phyloP scores from a whole-genome alignment of 1,140 invertebrate genomes.

The Drosophila trapezifrons region DNA sequence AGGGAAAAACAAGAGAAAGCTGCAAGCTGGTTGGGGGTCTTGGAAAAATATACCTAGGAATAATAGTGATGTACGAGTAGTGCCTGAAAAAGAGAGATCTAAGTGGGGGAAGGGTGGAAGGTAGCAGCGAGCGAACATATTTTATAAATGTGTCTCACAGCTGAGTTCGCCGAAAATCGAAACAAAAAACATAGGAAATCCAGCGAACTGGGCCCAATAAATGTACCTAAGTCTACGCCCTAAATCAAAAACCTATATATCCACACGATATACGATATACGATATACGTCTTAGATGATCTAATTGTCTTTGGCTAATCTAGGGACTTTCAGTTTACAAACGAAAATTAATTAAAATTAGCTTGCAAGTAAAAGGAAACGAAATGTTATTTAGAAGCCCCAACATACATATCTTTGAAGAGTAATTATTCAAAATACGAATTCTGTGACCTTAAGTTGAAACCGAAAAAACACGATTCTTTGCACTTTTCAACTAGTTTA shows the following conservation, averaged over 20 bases:
- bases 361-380: slow-evolving; percentile 23
- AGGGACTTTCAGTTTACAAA: slow-evolving; percentile 62
- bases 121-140: slow-evolving; percentile 52
- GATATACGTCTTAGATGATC: slow-evolving; percentile 37
- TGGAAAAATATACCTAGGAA: slow-evolving; percentile 33
- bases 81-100: slow-evolving; percentile 59
- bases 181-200: not conserved
- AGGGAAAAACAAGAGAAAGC: slow-evolving; percentile 10
- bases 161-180: slow-evolving; percentile 25
- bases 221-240: slow-evolving; percentile 41
- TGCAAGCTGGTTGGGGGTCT: slow-evolving; percentile 46
- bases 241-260: slow-evolving; percentile 42
- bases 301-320: slow-evolving; percentile 48
- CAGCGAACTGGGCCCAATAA: slow-evolving; percentile 34
- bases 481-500: slow-evolving; percentile 13
- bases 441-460: slow-evolving; percentile 24
- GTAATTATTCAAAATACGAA: slow-evolving; percentile 40
- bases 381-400: slow-evolving; percentile 38
- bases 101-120: slow-evolving; percentile 4
- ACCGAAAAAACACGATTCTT: not conserved
- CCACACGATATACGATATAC: slow-evolving; percentile 45
- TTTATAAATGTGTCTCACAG: slow-evolving; percentile 72
- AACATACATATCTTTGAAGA: slow-evolving; percentile 59
- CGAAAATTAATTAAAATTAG: slow-evolving; percentile 21
- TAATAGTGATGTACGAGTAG: slow-evolving; percentile 67